phyloP scores from a whole-genome alignment of 2,113 vertebrate species.

The Melanocharis versteri region DNA sequence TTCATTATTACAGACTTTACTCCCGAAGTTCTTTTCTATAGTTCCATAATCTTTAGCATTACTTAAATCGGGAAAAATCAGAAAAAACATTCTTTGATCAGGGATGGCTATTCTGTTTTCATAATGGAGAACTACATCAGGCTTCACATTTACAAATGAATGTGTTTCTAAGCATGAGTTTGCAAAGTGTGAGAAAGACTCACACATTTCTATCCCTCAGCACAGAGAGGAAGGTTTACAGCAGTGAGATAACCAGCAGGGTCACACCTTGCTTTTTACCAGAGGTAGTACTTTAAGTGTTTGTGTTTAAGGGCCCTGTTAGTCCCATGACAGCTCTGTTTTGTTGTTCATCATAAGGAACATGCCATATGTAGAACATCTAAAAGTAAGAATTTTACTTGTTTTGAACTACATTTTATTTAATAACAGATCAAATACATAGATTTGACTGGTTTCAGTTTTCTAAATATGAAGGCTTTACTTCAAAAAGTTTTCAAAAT shows the following conservation, averaged over 20 bases:
- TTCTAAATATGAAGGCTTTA: not conserved
- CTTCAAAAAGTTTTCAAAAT: not conserved
- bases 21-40: not conserved
- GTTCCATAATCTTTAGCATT: not conserved
- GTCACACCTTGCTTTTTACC: not conserved
- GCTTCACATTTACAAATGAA: not conserved
- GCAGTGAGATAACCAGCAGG: not conserved
- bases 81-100: not conserved
- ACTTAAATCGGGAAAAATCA: not conserved
- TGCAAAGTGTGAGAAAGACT: not conserved
- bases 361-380: not conserved
- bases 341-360: not conserved
- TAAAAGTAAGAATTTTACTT: not conserved
- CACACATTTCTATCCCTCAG: not conserved
- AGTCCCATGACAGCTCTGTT: not conserved
- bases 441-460: not conserved
- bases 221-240: not conserved
- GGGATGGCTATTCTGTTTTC: not conserved
- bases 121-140: not conserved
- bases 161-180: not conserved
- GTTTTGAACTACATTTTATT: not conserved
- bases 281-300: not conserved
- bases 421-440: not conserved
- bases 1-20: not conserved
- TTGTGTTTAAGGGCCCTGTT: not conserved